phyloP scores from a whole-genome alignment of 2,113 vertebrate species.

The Cromileptes altivelis region DNA sequence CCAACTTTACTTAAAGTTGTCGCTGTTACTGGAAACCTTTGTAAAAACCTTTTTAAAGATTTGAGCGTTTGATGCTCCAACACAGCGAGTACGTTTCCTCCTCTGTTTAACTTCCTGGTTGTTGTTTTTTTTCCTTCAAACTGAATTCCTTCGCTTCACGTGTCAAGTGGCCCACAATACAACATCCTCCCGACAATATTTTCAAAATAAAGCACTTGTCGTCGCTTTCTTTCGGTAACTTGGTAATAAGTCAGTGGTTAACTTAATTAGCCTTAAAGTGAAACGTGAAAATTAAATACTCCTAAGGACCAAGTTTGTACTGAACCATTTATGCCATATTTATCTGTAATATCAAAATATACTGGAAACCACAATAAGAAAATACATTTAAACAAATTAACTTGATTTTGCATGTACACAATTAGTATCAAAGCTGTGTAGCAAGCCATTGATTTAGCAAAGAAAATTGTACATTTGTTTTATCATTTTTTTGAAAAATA shows the following conservation, averaged over 20 bases:
- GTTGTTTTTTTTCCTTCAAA: constrained; percentile 39
- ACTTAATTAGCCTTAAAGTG: background rate
- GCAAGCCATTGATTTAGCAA: too few species aligned
- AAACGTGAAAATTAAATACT: background rate
- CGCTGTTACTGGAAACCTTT: background rate
- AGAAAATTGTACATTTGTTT: too few species aligned
- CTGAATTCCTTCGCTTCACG: constrained; percentile 57
- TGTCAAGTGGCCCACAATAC: background rate
- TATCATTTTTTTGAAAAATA: too few species aligned
- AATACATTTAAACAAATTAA: background rate
- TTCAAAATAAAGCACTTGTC: constrained; percentile 8
- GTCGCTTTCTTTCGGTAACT: too few species aligned
- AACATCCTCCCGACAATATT: fast-evolving
- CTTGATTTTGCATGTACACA: too few species aligned
- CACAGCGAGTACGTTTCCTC: constrained; percentile 32
- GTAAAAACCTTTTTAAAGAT: background rate
- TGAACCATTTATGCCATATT: background rate
- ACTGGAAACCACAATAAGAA: background rate
- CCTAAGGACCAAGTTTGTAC: background rate
- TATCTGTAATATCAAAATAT: background rate
- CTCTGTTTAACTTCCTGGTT: constrained; percentile 80
- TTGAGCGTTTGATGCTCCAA: background rate
- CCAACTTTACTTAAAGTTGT: background rate
- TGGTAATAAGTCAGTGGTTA: background rate
- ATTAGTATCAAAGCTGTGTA: too few species aligned